Percentiles rank a stretch among this genome's conserved stretches.
phyloP scores from a whole-genome alignment of 2,888 invertebrate species.

The Melangyna quadrimaculata region DNA sequence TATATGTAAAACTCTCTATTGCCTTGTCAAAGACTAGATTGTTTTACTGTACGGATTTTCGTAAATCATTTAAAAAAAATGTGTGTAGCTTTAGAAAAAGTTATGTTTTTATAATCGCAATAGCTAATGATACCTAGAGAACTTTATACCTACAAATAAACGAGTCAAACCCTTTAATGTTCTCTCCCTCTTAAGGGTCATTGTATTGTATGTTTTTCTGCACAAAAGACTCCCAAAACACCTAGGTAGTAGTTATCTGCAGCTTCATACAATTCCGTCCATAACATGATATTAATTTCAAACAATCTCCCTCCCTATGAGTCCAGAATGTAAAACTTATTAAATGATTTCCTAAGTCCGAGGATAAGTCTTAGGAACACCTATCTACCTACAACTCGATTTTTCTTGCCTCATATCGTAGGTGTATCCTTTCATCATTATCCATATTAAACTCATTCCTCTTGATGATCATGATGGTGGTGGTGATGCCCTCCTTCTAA shows the following conservation, averaged over 20 bases:
- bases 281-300: not conserved
- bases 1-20: too few relatives aligned
- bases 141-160: not conserved
- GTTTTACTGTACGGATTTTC: too few relatives aligned
- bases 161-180: not conserved
- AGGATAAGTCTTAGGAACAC: not conserved
- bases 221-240: not conserved
- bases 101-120: too few relatives aligned
- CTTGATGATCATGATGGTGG: not conserved
- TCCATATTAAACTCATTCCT: not conserved
- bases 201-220: not conserved
- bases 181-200: not conserved
- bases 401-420: not conserved
- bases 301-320: too few relatives aligned
- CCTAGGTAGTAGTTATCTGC: not conserved
- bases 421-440: not conserved
- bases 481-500: constrained; percentile 32
- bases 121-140: too few relatives aligned
- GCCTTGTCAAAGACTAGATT: too few relatives aligned
- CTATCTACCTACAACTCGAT: not conserved
- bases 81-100: too few relatives aligned
- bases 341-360: not conserved
- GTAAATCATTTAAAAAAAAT: too few relatives aligned
- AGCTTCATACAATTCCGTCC: not conserved
- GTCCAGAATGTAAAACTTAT: not conserved